Percentiles rank a stretch among this genome's conserved stretches.
Evolutionary conservation across 2,113 vertebrate genomes (phyloP).

Genomic region (Epinephelus cyanopodus): DNA sequence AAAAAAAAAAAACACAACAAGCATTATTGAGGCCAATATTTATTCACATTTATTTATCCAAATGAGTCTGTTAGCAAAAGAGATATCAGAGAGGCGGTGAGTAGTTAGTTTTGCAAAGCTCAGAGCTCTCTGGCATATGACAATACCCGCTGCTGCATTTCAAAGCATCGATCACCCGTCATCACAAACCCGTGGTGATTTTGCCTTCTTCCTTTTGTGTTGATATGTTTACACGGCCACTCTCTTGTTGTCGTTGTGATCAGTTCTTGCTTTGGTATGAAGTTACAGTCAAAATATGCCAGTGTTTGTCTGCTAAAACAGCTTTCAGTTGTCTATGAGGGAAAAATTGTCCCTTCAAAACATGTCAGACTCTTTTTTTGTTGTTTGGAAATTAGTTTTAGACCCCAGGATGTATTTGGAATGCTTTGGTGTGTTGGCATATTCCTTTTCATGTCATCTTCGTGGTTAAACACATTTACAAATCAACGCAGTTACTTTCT

Average conservation of each 20-base stretch:
- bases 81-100: constrained; percentile 75
- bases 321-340: constrained; percentile 61
- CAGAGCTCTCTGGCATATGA: constrained; percentile 74
- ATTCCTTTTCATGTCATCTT: constrained; percentile 74
- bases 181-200: constrained; percentile 71
- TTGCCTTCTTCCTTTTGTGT: constrained; percentile 73
- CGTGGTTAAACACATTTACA: constrained; percentile 75
- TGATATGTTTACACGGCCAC: constrained; percentile 81
- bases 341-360: constrained; percentile 67
- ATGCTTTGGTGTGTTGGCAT: constrained; percentile 73
- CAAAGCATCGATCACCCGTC: constrained; percentile 77
- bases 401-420: constrained; percentile 72
- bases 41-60: constrained; percentile 75
- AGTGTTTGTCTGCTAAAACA: constrained; percentile 72
- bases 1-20: constrained; percentile 48
- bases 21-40: constrained; percentile 72
- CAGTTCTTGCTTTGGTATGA: constrained; percentile 74
- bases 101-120: constrained; percentile 69
- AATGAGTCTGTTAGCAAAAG: constrained; percentile 79
- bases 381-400: constrained; percentile 79
- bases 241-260: constrained; percentile 79
- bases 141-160: constrained; percentile 75
- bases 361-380: constrained; percentile 66
- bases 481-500: constrained; percentile 70
- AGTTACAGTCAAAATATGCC: constrained; percentile 74